Evolutionary conservation across 2,797 vertebrate species (phyloP), one percentile per base, ranked within the genome.

Genomic region (Picus viridis): DNA sequence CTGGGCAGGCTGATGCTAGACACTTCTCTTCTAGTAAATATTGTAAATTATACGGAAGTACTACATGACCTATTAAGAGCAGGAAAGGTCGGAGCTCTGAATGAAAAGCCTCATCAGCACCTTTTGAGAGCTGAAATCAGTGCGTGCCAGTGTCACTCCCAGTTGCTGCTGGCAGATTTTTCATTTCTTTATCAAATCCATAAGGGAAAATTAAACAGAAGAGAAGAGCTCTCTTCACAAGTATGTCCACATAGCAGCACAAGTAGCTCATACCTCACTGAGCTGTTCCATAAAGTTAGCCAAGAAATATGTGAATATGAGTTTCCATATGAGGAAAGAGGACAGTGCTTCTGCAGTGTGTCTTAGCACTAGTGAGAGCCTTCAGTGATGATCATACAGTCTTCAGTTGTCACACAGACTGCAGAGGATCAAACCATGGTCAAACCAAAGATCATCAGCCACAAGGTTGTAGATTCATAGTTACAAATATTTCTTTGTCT

Each of bases 81-180:
- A 85, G 54, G 49, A 90, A 83, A 91, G 92, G 91, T 96, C 94
- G 94, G 30, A 65, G n/a, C 59, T 77, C 56, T 54, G 65, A 92
- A 79, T 86, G 85, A 95, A 94, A 95, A 96, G 45, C 86, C 72
- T 92, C 82, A 57, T 62, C 89, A 93, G 83, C 61, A 73, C 57
- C 86, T 56, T 84, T 56, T 62, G 39, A 79, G 78, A 92, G 64
- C 84, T 83, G 61, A 96, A 96, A 91, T 94, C 89, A 54, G 36
- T 49, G 72, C 85, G 63, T 3, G 61, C 53, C 83, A 69, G 47
- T 70, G 85, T 86, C 90, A 71, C 58, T 97, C 78, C 75, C 49
- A 34, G 34, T 47, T 68, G 53, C 93, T 92, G 69, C 86, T 96
- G 94, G 71, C 83, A 58, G 43, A 13, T 73, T 49, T 57, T 92